Base-by-base conservation (phyloP, 2,888 invertebrate genomes). In the Linnaemya vulpina region DNA sequence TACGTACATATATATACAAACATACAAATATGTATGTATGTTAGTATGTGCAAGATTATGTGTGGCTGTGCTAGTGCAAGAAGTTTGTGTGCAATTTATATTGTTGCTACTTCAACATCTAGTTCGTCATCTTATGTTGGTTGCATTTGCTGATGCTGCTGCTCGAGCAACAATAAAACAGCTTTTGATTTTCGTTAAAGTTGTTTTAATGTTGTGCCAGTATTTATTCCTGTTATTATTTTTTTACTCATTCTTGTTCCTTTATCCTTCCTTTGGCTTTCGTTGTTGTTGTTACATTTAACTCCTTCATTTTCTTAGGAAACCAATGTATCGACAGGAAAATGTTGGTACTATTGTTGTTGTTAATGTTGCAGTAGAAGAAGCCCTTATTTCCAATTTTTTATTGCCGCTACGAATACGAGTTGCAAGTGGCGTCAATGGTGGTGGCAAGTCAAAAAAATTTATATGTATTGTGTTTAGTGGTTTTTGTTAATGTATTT, bases 321-420 rank as follows among this genome's bases (percentile, higher is more conserved):
- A 86, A 80, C 83, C 83, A 75, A 83, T 85, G 84, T 87, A 87
- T 87, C 87, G 88, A 84, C 87, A 87, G 87, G 87, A 86, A 87
- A 84, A 74, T 84, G 63, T 73, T 78, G 65, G 49, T 65, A 70
- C 49, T 63, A 13, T 81, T 74, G 8, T 65, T 82, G 70, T 70
- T 77, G 49, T 40, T 80, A 76, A 38, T 77, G 55, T 63, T 60
- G 55, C 55, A 53, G 53, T n/a, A 53, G 35, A 65, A 65, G 65
- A 46, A 58, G 63, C 40, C 51, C 76, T 73, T 35, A 83, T 83
- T 82, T 71, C 51, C 65, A 58, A 53, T 51, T 82, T 76, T 49
- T 82, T 77, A 22, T 58, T 68, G 43, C 62, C 58, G 43, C 65
- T 58, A 43, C n/a, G 35, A 63, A 35, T 43, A 63, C 22, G 11